Base-by-base conservation (phyloP, 2,888 invertebrate species). In the Asteroscopus sphinx region DNA sequence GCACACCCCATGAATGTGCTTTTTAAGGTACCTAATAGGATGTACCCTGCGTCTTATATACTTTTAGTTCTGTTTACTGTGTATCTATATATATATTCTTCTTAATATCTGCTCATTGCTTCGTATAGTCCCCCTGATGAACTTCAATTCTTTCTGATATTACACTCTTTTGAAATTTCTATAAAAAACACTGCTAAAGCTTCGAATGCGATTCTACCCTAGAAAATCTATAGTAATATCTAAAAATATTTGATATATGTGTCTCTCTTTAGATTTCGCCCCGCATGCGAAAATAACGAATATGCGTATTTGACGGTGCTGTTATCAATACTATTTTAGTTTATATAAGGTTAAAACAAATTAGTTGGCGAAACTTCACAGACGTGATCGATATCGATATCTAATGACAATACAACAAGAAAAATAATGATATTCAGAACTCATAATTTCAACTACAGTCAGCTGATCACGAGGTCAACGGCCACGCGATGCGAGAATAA, bases 1-100 rank as follows among this genome's bases (percentile, higher is more conserved):
- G 93, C 94, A 93, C 94, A 91, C 84, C 87, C 91, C 94, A 93
- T 93, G 91, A 91, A 91, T 92, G 93, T 94, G 94, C 94, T 93
- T 93, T 77, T 93, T 93, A 90, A 87, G 88, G 85, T 86, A 77
- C 77, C 74, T 66, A 54, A 73, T 91, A 91, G 86, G 91, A 88
- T 75, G 83, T 79, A 84, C 88, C 93, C 91, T 84, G 87, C 90
- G 90, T 89, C 57, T 77, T 65, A 47, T 85, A 85, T 6, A n/a
- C 68, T 84, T 83, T 85, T 85, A 81, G 80, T 87, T 89, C 76
- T 83, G 85, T 85, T 76, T 81, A 86, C 79, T 88, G 82, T 91
- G 82, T 88, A 85, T 86, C 84, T 83, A 81, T 81, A 76, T 83
- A 84, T 55, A 68, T 59, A 45, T 71, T 68, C 84, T 85, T 87